Evolutionary conservation across 1,140 invertebrate genomes (phyloP).

Genomic region (Catajapyx aquilonaris): DNA sequence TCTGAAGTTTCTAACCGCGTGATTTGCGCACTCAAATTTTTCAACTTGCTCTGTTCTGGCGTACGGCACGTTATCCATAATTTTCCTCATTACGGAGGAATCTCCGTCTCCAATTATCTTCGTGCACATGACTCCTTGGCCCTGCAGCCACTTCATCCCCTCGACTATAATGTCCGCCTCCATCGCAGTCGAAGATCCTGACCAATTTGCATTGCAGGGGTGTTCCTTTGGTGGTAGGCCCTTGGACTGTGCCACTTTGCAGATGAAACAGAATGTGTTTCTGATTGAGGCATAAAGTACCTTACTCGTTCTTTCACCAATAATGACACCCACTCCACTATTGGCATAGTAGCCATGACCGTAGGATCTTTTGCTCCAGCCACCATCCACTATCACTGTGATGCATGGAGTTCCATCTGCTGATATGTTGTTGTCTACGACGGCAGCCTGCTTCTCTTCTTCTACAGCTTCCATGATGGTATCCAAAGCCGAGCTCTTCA

Average conservation of each 20-base stretch:
- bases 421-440: slow-evolving; percentile 7
- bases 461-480: background rate
- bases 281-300: slow-evolving; percentile 19
- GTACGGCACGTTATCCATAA: slow-evolving; percentile 16
- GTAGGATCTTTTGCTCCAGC: slow-evolving; percentile 17
- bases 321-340: slow-evolving; percentile 12
- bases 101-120: slow-evolving; percentile 23
- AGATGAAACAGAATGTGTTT: slow-evolving; percentile 21
- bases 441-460: slow-evolving; percentile 8
- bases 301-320: slow-evolving; percentile 18
- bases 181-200: slow-evolving; percentile 17
- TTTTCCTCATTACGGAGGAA: slow-evolving; percentile 17
- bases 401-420: slow-evolving; percentile 14
- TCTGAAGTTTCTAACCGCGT: slow-evolving; percentile 10
- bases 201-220: slow-evolving; percentile 17
- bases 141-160: slow-evolving; percentile 18
- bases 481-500: background rate
- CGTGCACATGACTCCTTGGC: slow-evolving; percentile 19
- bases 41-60: slow-evolving; percentile 12
- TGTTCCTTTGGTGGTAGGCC: slow-evolving; percentile 15
- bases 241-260: slow-evolving; percentile 12
- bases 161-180: slow-evolving; percentile 19
- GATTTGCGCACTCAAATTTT: slow-evolving; percentile 18
- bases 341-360: slow-evolving; percentile 5
- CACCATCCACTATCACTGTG: slow-evolving; percentile 16